Base-by-base conservation (phyloP, 1,140 invertebrate species). In the Latrodectus geometricus region DNA sequence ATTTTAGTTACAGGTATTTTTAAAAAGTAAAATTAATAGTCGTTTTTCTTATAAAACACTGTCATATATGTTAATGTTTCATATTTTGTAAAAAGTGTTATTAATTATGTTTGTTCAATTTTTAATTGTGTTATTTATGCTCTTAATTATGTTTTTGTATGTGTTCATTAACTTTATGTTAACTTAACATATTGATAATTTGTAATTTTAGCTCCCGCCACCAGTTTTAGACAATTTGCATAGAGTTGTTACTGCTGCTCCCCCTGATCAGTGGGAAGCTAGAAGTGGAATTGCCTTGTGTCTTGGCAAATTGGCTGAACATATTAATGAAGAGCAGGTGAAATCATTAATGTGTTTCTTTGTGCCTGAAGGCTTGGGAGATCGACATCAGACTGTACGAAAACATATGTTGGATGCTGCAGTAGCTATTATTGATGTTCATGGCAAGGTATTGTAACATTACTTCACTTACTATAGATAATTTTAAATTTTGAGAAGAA, bases 371-470 rank as follows among this genome's bases (percentile, higher is more conserved):
- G 97, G 96, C 2, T 92, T 99, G 8, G 95, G 95, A 7, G 98
- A 99, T 92, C 93, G 97, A 21, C 94, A 95, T 90, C 93, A 94
- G 88, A 92, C 93, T 20, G 98, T 99, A 8, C 93, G 97, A 23
- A 94, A 94, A 48, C 94, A 96, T 90, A 99, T 99, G 97, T 92
- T 99, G 72, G 95, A 95, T 86, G 97, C 98, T 52, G 97, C 97
- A n/a, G 93, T 99, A 86, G 95, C 95, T 77, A 94, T 96, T 77
- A 96, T 99, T 2, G 96, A 98, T 91, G 92, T 95, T 72, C 97
- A 99, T 92, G 98, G 98, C 54, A 88, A 89, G 21, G 84, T 88
- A 70, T 79, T 48, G 17, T 17, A 21, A 5, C 5, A 35, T 35
- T 35, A 35, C 35, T 35, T n/a, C n/a, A n/a, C n/a, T n/a, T n/a